A percentile compares a stretch with the other conserved stretches of the same genome.
phyloP scores from a whole-genome alignment of 2,888 invertebrate genomes.

The Ommatoiulus sabulosus region DNA sequence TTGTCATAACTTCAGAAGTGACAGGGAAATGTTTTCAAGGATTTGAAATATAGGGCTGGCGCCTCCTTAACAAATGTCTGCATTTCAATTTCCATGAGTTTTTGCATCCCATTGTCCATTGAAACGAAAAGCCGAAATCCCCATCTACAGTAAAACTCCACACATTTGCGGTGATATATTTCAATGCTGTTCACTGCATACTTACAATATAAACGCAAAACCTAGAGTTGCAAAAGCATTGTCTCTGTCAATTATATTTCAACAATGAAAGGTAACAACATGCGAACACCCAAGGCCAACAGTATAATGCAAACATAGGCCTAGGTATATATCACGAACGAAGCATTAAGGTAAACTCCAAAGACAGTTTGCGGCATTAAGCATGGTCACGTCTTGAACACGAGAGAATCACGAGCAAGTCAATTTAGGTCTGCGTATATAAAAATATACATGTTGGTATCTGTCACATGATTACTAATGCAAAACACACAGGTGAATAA shows the following conservation, averaged over 20 bases:
- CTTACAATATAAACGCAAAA: background rate
- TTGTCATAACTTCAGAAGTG: background rate
- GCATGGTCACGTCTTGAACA: constrained; percentile 37
- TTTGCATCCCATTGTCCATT: constrained; percentile 23
- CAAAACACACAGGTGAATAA: background rate
- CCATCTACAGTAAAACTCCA: background rate
- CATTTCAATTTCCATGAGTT: background rate
- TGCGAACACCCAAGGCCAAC: constrained; percentile 37
- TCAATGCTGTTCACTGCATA: constrained; percentile 1
- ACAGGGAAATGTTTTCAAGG: constrained; percentile 26
- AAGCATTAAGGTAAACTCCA: constrained; percentile 4
- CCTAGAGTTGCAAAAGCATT: constrained; percentile 8
- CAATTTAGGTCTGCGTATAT: background rate
- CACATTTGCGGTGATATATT: constrained; percentile 12
- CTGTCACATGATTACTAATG: background rate
- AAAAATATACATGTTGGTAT: background rate
- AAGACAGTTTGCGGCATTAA: constrained; percentile 31
- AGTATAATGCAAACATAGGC: background rate
- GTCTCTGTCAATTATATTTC: constrained; percentile 50
- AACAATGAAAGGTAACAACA: constrained; percentile 46
- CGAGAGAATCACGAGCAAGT: background rate
- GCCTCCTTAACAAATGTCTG: background rate
- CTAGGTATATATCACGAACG: constrained; percentile 15
- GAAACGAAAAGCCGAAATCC: background rate
- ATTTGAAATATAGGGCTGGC: background rate